Evolutionary conservation across 2,113 vertebrate species (phyloP), one percentile per base, ranked within the genome.

Genomic region (Emydura subglobosa): DNA sequence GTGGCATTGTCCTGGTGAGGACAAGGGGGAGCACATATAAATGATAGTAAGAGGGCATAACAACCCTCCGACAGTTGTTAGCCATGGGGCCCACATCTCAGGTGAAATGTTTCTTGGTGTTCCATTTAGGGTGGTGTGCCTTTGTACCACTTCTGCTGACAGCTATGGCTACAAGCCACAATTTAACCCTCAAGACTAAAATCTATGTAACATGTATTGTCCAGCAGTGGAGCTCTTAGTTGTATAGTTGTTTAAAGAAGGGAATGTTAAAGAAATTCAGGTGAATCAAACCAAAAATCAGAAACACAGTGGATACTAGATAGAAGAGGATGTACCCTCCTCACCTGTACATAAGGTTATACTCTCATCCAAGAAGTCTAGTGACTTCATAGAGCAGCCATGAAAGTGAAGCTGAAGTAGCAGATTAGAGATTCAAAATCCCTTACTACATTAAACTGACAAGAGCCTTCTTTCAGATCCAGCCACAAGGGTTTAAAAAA

Each of bases 21-120:
- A 1, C 1, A 68, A 3, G 8, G 55, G 74, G 0, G 0, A 86
- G 55, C 83, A 12, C 13, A 0, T 0, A 0, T 65, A 65, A 78
- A 7, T 10, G 3, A 14, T 86, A 86, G 50, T 47, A 55, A 42
- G 86, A 51, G 88, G 44, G 51, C 83, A 9, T n/a, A 4, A 21
- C 78, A 81, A 59, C 53, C 51, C 31, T 34, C n/a, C 24, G 55
- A 55, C 55, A 17, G 50, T 21, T 72, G 7, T 44, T 11, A 25
- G 25, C 25, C 74, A 74, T 22, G 24, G 72, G 39, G 72, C 6
- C 51, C 53, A 31, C 9, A 25, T 31, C n/a, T 84, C 61, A 54
- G 7, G 1, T 51, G 47, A 25, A 74, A 74, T 74, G 72, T 74
- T 25, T 74, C 83, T 51, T 59, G 49, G 61, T 72, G 65, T n/a